Evolutionary conservation across 2,888 invertebrate genomes (phyloP).

Genomic region (Chaetoderma sp.): DNA sequence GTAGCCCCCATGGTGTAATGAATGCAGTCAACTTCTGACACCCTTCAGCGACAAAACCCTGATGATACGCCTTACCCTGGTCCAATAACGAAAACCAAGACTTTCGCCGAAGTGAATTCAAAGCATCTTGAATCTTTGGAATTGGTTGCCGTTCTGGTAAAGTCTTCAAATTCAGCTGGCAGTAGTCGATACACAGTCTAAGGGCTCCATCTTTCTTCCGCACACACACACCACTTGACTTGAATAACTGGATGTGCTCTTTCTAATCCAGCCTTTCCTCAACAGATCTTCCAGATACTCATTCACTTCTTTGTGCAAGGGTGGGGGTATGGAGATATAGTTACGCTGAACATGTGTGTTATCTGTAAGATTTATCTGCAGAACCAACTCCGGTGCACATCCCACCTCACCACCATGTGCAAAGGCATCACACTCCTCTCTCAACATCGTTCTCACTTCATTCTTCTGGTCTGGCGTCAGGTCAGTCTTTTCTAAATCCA

Average conservation of each 20-base stretch:
- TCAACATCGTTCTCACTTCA: slow-evolving; percentile 19
- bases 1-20: slow-evolving; percentile 34
- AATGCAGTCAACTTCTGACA: slow-evolving; percentile 31
- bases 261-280: slow-evolving; percentile 27
- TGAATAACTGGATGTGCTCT: slow-evolving; percentile 13
- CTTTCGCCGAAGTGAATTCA: slow-evolving; percentile 31
- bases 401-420: slow-evolving; percentile 35
- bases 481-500: slow-evolving; percentile 14
- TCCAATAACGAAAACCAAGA: slow-evolving; percentile 34
- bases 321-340: slow-evolving; percentile 33
- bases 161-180: slow-evolving; percentile 31
- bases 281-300: slow-evolving; percentile 35
- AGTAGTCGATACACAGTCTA: slow-evolving; percentile 25
- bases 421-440: slow-evolving; percentile 33
- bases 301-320: slow-evolving; percentile 40
- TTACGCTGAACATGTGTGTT: slow-evolving; percentile 25
- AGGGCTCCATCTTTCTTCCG: slow-evolving; percentile 24
- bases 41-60: slow-evolving; percentile 32
- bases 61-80: slow-evolving; percentile 39
- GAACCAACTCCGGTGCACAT: slow-evolving; percentile 21
- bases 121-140: slow-evolving; percentile 36
- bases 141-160: slow-evolving; percentile 24
- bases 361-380: slow-evolving; percentile 34
- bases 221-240: slow-evolving; percentile 36
- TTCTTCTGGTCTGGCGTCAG: slow-evolving; percentile 20